phyloP scores from a whole-genome alignment of 2,888 invertebrate genomes.

The Cecidostiba fungosa region DNA sequence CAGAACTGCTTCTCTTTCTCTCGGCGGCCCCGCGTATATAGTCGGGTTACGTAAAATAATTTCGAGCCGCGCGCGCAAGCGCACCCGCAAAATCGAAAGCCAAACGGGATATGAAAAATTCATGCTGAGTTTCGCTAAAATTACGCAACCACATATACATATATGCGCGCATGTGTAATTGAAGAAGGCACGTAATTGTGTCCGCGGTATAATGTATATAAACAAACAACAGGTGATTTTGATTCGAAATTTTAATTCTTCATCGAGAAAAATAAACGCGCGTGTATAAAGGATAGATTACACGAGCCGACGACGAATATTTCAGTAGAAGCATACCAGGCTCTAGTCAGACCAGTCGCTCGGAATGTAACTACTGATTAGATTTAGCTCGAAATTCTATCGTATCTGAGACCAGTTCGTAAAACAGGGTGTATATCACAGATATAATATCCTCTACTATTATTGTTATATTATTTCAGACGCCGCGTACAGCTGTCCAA shows the following conservation, averaged over 20 bases:
- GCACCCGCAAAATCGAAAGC: constrained; percentile 53
- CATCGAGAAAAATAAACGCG: too few relatives aligned
- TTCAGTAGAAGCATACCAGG: constrained; percentile 3
- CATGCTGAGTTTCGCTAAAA: neutral
- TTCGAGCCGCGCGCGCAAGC: constrained; percentile 43
- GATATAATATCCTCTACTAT: too few relatives aligned
- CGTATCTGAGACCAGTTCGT: too few relatives aligned
- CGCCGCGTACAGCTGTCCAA: constrained; percentile 89
- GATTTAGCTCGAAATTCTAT: too few relatives aligned
- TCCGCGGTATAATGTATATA: too few relatives aligned
- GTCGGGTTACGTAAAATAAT: constrained; percentile 63
- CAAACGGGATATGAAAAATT: constrained; percentile 55
- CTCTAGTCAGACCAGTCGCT: constrained; percentile 8
- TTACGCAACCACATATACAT: neutral
- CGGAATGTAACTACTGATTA: too few relatives aligned
- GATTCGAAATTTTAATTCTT: too few relatives aligned
- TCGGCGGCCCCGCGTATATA: constrained; percentile 16
- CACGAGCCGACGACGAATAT: too few relatives aligned
- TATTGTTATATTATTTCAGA: constrained; percentile 69
- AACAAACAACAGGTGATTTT: too few relatives aligned
- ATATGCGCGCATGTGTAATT: neutral
- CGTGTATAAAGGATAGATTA: too few relatives aligned
- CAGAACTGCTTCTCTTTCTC: constrained; percentile 68
- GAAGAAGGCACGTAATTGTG: too few relatives aligned
- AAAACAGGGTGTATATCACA: too few relatives aligned